Evolutionary conservation across 2,797 vertebrate genomes (phyloP).

Genomic region (Chaetophractus vellerosus): DNA sequence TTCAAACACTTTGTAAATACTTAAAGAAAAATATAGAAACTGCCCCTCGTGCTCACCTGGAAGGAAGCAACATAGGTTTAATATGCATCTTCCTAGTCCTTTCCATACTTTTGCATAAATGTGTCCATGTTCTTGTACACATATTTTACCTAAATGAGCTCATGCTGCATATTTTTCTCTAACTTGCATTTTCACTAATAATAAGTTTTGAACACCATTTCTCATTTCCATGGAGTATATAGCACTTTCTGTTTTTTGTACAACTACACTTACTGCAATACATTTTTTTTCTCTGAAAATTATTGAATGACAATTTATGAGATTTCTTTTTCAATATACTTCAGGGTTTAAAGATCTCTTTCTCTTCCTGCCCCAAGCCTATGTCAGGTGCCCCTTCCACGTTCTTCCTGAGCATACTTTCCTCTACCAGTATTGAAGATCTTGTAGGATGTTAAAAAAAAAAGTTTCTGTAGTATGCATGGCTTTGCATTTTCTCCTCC

Average conservation of each 20-base stretch:
- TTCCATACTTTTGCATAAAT: neutral
- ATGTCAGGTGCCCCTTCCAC: neutral
- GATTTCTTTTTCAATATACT: neutral
- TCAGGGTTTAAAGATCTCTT: neutral
- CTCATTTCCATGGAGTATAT: neutral
- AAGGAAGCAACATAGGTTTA: neutral
- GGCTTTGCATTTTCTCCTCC: no score
- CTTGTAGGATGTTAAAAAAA: neutral
- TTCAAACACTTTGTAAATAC: neutral
- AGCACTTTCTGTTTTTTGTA: neutral
- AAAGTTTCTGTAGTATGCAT: no score
- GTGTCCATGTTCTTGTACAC: neutral
- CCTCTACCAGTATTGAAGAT: neutral
- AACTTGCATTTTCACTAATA: neutral
- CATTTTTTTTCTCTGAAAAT: neutral
- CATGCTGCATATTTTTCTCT: neutral
- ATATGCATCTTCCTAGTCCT: neutral
- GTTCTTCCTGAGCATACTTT: neutral
- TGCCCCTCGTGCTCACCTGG: neutral
- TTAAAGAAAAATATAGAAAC: neutral
- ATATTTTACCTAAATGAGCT: neutral
- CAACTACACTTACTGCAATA: neutral
- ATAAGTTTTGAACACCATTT: neutral
- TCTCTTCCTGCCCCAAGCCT: neutral
- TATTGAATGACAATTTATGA: neutral